Conservation (phyloP, 2,888 invertebrate species). For the Mayetiola destructor region DNA sequence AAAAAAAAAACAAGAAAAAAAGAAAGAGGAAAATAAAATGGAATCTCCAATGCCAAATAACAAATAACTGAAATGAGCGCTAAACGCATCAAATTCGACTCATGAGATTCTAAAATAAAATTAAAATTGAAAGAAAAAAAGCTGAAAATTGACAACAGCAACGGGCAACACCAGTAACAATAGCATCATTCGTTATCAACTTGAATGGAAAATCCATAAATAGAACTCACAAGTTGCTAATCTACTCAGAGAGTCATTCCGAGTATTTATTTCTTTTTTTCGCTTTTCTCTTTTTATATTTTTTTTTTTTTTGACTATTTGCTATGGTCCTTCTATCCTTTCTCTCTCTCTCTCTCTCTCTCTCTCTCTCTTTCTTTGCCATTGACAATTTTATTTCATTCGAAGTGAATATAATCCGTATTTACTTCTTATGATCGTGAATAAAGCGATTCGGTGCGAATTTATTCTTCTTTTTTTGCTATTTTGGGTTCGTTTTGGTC, state of each 20-base stretch:
- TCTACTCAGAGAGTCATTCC: constrained; percentile 5
- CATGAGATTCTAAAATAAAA: neutral
- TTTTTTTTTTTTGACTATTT: no score
- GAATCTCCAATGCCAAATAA: no score
- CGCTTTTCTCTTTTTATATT: neutral
- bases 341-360: neutral
- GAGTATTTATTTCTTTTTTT: neutral
- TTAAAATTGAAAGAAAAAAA: neutral
- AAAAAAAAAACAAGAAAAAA: neutral
- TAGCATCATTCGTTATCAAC: constrained; percentile 7
- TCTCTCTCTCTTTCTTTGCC: neutral
- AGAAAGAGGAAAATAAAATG: no score
- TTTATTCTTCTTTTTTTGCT: no score
- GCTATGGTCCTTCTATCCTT: no score
- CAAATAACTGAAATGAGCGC: neutral
- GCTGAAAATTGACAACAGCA: neutral
- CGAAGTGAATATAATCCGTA: constrained; percentile 3
- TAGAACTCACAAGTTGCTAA: constrained; percentile 12
- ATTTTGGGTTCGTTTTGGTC: no score
- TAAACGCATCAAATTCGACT: constrained; percentile 7
- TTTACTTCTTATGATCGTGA: constrained; percentile 4
- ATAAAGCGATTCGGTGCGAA: neutral
- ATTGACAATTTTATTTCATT: constrained; percentile 4
- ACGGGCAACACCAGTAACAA: no score
- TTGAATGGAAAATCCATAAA: constrained; percentile 11